Evolutionary conservation across 2,113 vertebrate species (phyloP).

Genomic region (Maccullochella peelii): DNA sequence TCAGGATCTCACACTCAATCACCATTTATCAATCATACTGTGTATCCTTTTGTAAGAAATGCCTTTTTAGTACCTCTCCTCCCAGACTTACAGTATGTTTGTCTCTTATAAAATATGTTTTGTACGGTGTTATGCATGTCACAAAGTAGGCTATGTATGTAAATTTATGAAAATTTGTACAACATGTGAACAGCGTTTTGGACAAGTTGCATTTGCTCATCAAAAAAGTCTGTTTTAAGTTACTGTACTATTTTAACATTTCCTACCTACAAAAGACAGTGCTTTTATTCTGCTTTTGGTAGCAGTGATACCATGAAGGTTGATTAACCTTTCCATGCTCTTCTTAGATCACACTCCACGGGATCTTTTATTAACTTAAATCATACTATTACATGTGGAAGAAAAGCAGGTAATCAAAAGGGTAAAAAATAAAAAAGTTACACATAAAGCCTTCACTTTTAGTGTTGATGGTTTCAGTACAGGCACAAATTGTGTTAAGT

Average conservation of each 20-base stretch:
- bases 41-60: slow-evolving; percentile 61
- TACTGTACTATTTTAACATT: slow-evolving; percentile 19
- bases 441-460: slow-evolving; percentile 52
- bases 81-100: slow-evolving; percentile 44
- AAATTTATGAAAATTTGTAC: slow-evolving; percentile 56
- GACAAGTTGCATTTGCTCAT: slow-evolving; percentile 23
- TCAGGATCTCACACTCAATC: slow-evolving; percentile 40
- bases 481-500: slow-evolving; percentile 43
- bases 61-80: slow-evolving; percentile 58
- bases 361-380: background rate
- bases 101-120: slow-evolving; percentile 50
- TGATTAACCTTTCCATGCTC: too few relatives aligned
- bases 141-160: slow-evolving; percentile 67
- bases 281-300: slow-evolving; percentile 15
- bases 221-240: background rate
- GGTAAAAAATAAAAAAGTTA: slow-evolving; percentile 25
- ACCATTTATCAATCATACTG: slow-evolving; percentile 32
- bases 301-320: background rate
- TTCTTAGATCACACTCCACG: too few relatives aligned
- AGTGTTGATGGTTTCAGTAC: slow-evolving; percentile 34
- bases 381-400: background rate
- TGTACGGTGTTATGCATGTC: slow-evolving; percentile 76
- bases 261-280: slow-evolving; percentile 11
- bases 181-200: slow-evolving; percentile 38
- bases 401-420: slow-evolving; percentile 36